Evolutionary conservation across 2,888 invertebrate species (phyloP), one percentile per base, ranked within the genome.

Genomic region (Aricia artaxerxes): DNA sequence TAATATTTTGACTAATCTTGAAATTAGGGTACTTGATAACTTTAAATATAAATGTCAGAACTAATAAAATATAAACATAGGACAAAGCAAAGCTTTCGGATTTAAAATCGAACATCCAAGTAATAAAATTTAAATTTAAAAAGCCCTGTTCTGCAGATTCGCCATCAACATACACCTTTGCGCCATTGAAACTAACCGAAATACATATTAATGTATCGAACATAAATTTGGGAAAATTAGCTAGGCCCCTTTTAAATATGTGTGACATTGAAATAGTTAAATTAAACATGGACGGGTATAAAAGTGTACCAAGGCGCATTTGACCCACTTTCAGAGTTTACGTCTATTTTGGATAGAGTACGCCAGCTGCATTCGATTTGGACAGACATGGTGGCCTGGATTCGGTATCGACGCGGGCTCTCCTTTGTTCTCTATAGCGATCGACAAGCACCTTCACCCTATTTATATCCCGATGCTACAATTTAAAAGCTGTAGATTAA

Each of bases 351-450:
- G 83, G 90, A 91, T 90, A 89, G 90, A 91, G 90, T 87, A 86
- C 89, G 85, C 85, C 88, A 86, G 90, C 90, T 93, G 93, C 93
- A 94, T 91, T 90, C 90, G 90, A 89, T 91, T 92, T 90, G 87
- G 88, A 87, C 86, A 88, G 90, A 88, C 86, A 87, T 87, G 78
- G 80, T 80, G 81, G 79, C 81, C 86, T 78, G 79, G 78, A 81
- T 81, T 78, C 57, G 49, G 76, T 76, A 76, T 76, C 49, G 76
- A 76, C 76, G 76, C 76, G 76, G 77, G 73, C 73, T 79, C 80
- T 81, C 85, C 84, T 84, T 83, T 84, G 83, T 84, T 82, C 78
- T 79, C 75, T 79, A 77, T 77, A 73, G 35, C 35, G 4, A 76
- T 31, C 6, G 49, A 73, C 24, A 1, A 5, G 6, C 57, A 35